A percentile compares a stretch with the other conserved stretches of the same genome.
Evolutionary conservation across 2,113 vertebrate genomes (phyloP).

Genomic region (Silurus meridionalis): DNA sequence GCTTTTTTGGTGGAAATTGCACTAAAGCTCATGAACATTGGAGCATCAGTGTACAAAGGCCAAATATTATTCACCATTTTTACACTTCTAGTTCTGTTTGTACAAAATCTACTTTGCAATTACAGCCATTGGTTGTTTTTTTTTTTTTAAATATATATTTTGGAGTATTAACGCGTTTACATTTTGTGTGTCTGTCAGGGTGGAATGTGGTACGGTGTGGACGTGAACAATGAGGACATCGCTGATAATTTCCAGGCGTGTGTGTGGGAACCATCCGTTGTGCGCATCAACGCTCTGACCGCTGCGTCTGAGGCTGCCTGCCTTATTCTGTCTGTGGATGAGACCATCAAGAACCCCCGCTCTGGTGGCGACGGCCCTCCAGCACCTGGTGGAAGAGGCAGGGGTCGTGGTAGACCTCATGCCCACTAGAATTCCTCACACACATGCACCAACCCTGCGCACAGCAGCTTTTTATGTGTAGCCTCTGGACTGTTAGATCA

Average conservation of each 20-base stretch:
- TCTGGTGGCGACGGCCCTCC: conserved; percentile 74
- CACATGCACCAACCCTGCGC: conserved; percentile 39
- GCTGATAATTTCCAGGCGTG: conserved; percentile 87
- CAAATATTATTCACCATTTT: not conserved
- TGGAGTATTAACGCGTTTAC: not conserved
- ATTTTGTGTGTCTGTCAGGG: conserved; percentile 68
- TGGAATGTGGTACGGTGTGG: conserved; percentile 91
- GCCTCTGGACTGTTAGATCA: conserved; percentile 32
- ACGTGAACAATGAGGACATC: conserved; percentile 94
- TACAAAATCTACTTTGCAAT: not conserved
- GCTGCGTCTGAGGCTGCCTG: conserved; percentile 93
- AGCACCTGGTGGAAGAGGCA: conserved; percentile 65
- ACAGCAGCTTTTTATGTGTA: conserved; percentile 26
- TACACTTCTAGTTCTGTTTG: not conserved
- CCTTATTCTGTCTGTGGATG: conserved; percentile 91
- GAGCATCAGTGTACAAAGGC: not conserved
- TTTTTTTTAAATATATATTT: not conserved
- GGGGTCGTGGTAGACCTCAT: conserved; percentile 77
- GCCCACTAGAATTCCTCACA: conserved; percentile 66
- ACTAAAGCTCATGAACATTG: not conserved
- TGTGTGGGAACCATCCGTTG: conserved; percentile 92
- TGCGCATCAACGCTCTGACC: conserved; percentile 90
- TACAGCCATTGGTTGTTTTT: not conserved
- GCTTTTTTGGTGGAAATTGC: not conserved
- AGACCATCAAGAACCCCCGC: conserved; percentile 95